These are phyloP conservation scores for Sebastes hopkinsi DNA, from an alignment of 2,797 vertebrate species.

Conservation along the genomic window DNA sequence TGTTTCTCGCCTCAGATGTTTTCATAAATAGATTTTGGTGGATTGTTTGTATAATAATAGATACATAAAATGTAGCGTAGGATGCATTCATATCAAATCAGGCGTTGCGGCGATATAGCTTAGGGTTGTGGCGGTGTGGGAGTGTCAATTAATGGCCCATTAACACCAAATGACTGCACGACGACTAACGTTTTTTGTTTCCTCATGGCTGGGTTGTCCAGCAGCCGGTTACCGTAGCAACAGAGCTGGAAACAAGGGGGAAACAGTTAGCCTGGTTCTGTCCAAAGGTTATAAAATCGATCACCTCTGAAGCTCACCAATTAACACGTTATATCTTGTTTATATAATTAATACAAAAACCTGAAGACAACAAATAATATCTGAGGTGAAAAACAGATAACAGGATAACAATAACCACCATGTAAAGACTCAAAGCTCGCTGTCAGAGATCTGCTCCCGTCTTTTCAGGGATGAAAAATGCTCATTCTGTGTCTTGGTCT, in stretches of 20 bases:
- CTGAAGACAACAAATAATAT: not conserved
- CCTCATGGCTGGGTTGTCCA: not conserved
- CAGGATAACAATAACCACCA: not conserved
- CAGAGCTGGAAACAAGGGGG: not conserved
- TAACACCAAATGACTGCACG: not conserved
- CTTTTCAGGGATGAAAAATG: conserved; percentile 27
- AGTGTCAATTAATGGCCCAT: not conserved
- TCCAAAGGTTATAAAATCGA: not conserved
- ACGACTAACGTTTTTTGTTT: not conserved
- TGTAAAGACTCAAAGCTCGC: not conserved
- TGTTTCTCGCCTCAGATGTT: too few relatives aligned
- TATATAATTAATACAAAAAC: not conserved
- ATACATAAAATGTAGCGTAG: too few relatives aligned
- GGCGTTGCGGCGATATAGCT: accelerated
- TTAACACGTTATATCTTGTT: not conserved
- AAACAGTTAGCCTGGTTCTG: not conserved
- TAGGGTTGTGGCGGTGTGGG: not conserved
- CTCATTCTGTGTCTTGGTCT: conserved; percentile 2
- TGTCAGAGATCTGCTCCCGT: not conserved
- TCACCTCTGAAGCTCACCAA: not conserved
- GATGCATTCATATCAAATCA: too few relatives aligned
- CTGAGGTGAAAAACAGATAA: not conserved
- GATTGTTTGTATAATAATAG: too few relatives aligned
- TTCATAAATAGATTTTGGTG: too few relatives aligned
- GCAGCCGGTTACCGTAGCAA: not conserved